phyloP scores from a whole-genome alignment of 2,888 invertebrate genomes.

The Drosophila pseudotakahashii region DNA sequence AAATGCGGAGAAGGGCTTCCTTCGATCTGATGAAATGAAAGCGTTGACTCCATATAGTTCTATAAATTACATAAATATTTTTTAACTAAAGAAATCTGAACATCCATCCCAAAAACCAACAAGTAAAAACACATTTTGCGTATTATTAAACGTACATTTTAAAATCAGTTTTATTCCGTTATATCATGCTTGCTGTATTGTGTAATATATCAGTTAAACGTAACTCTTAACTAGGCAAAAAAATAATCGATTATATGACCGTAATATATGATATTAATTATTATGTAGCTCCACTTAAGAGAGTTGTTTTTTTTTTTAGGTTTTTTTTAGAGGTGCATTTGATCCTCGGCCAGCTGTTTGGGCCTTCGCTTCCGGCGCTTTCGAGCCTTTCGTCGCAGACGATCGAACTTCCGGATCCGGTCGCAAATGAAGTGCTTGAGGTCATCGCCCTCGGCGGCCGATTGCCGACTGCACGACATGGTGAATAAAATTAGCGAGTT shows the following conservation, averaged over 20 bases:
- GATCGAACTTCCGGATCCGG: constrained; percentile 74
- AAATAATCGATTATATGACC: constrained; percentile 7
- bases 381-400: constrained; percentile 74
- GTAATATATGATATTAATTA: background rate
- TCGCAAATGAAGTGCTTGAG: constrained; percentile 76
- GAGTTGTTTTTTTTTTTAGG: no score
- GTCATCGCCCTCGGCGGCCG: constrained; percentile 63
- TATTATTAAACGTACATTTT: constrained; percentile 6
- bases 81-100: no score
- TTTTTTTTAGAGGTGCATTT: background rate
- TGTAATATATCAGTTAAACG: constrained; percentile 34
- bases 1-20: background rate
- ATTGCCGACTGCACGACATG: constrained; percentile 69
- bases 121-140: background rate
- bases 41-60: no score
- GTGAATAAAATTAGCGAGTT: constrained; percentile 79
- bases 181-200: constrained; percentile 38
- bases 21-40: background rate
- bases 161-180: constrained; percentile 28
- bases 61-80: no score
- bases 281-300: constrained; percentile 5
- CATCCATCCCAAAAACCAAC: no score
- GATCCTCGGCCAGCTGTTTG: constrained; percentile 10
- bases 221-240: constrained; percentile 42
- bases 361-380: constrained; percentile 62